Evolutionary conservation across 1,140 invertebrate genomes (phyloP), one percentile per base, ranked within the genome.

Genomic region (Steinernema khuongi): DNA sequence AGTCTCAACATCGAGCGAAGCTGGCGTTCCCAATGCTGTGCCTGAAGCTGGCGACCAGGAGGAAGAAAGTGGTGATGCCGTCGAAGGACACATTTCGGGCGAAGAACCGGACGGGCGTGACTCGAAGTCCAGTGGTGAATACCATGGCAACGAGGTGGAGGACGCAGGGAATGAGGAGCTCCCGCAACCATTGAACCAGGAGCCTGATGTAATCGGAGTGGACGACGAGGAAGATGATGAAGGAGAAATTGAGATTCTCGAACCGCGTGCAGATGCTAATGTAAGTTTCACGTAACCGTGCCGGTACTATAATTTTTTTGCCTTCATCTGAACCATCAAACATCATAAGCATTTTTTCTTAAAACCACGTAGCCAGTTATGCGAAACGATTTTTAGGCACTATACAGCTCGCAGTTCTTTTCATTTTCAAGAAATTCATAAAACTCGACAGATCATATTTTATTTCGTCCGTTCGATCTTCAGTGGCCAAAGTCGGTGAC

Each of bases 1-100:
- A 26, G 50, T 60, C 26, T 60, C 50, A 7, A 60, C 50, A 7
- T 60, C 50, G 50, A 60, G 50, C 50, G 50, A 60, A 60, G 50
- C 26, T 26, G 36, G 7, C n/a, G 36, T 41, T 7, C 50, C 7
- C 26, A 2, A 11, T 4, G 19, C 50, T 7, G 26, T 7, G 14
- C 19, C 50, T 60, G 50, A 60, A 60, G 50, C 14, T n/a, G 50
- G 14, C 26, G 50, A 60, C 36, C n/a, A 41, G 7, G 36, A 41
- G n/a, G 36, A 41, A 41, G 36, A 41, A 41, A 41, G n/a, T 41
- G 36, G n/a, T 11, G 36, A 11, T n/a, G n/a, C 7, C 50, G 4
- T 60, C 7, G 50, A 17, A 4, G 50, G 26, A 60, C 14, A 60
- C 50, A 22, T n/a, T 60, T 14, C 14, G 11, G 50, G 26, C 4